phyloP scores from a whole-genome alignment of 2,113 vertebrate species.

The Chaetodon auriga region DNA sequence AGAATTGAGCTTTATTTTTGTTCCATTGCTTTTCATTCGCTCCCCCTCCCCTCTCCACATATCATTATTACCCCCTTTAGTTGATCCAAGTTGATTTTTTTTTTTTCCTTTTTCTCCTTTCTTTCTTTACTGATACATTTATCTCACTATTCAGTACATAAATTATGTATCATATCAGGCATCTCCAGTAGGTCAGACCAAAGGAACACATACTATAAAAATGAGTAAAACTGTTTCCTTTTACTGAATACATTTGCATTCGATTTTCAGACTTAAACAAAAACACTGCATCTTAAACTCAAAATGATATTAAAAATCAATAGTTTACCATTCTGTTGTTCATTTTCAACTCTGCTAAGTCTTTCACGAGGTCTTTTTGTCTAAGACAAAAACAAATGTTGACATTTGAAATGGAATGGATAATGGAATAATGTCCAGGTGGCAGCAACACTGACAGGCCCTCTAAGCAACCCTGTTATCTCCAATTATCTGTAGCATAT shows the following conservation, averaged over 20 bases:
- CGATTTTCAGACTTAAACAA: neutral
- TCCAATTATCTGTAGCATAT: conserved; percentile 67
- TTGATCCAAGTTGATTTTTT: neutral
- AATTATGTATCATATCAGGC: conserved; percentile 22
- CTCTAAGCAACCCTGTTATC: conserved; percentile 63
- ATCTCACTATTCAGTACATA: conserved; percentile 26
- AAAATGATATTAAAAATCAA: conserved; percentile 23
- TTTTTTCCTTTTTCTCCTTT: neutral
- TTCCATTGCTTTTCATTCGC: conserved; percentile 2
- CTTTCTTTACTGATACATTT: conserved; percentile 7
- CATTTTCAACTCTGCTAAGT: conserved; percentile 11
- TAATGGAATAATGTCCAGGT: conserved; percentile 45
- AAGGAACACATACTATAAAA: conserved; percentile 1
- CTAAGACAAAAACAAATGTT: conserved; percentile 54
- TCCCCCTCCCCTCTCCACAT: neutral
- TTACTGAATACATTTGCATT: conserved; percentile 14
- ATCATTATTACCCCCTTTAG: neutral
- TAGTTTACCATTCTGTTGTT: conserved; percentile 10
- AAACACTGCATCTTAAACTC: neutral
- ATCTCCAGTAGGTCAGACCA: conserved; percentile 11
- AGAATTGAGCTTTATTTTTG: neutral
- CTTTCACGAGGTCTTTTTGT: conserved; percentile 5
- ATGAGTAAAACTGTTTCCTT: conserved; percentile 28
- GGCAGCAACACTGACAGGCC: conserved; percentile 47
- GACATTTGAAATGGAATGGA: conserved; percentile 49